Base-by-base conservation (phyloP, 2,888 invertebrate genomes). In the Hyposoter didymator region DNA sequence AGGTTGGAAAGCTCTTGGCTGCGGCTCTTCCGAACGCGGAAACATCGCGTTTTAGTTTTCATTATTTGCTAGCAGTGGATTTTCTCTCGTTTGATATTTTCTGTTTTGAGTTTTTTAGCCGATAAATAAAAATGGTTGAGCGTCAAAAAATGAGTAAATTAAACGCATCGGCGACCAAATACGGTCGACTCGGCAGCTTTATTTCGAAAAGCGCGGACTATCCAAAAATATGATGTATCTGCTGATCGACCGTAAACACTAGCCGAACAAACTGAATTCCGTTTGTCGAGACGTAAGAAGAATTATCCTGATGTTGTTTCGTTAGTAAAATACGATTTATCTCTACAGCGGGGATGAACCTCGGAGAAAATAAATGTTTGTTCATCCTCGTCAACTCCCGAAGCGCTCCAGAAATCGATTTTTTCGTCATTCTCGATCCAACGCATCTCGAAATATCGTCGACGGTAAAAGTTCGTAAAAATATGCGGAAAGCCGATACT, bases 381-480 rank as follows among this genome's bases (percentile, higher is more conserved):
- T 22, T 52, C 55, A 14, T 32, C 64, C 14, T 64, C 3, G n/a
- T 0, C 17, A 17, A 39, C 64, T 64, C 7, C 22, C 28, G 28
- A 66, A 66, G 66, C 66, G 66, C 39, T 35, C 35, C n/a, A 39
- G 6, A 64, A 66, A 39, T 2, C 32, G 0, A 3, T 5, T 28
- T 73, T 43, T 47, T 59, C 28, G 39, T 39, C 14, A 22, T 22
- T 43, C 19, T 43, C 2, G 28, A 32, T n/a, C 28, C 0, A 59
- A 45, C 55, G 8, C 55, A 55, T 49, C 47, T 32, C 22, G 69
- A 17, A 43, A 43, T 19, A 19, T 67, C 39, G 67, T 52, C 6
- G 22, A 28, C 49, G 52, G 49, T 28, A 45, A 78, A 78, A 76
- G 7, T 22, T 55, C 43, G 67, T 69, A 69, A 43, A 55, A 78